Base-by-base conservation (phyloP, 2,888 invertebrate species). In the Pemphredon lugubris region DNA sequence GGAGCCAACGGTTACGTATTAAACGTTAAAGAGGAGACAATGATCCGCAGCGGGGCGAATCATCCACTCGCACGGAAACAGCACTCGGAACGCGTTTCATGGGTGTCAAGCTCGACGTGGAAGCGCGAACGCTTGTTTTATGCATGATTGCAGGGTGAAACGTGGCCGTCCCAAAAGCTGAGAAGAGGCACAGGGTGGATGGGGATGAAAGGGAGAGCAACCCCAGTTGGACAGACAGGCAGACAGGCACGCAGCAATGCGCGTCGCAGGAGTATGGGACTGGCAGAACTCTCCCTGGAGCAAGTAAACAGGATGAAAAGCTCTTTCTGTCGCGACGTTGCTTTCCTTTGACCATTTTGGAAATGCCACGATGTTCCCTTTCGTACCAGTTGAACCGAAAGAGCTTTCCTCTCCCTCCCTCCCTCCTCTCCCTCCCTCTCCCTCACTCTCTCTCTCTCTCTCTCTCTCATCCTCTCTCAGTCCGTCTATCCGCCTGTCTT, bases 61-160 rank as follows among this genome's bases (percentile, higher is more conserved):
- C n/a, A n/a, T n/a, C n/a, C n/a, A n/a, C n/a, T n/a, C n/a, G n/a
- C n/a, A n/a, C n/a, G n/a, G n/a, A n/a, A n/a, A n/a, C n/a, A n/a
- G n/a, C n/a, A n/a, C n/a, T n/a, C n/a, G n/a, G n/a, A n/a, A n/a
- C n/a, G n/a, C n/a, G n/a, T n/a, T 40, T 40, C 40, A 6, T 4
- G 16, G 16, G 40, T 18, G 44, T 11, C n/a, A 40, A 51, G 32
- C 40, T 14, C 18, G 26, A 58, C 59, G 16, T 44, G 32, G 23
- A 67, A 66, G 53, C 53, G 71, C 20, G 63, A 61, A 57, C 64
- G 68, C 45, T 48, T 75, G 75, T 83, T 76, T 81, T 77, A 81
- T 81, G 83, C 77, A 81, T 70, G 81, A 83, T 75, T 55, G 69
- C 69, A 40, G 65, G 47, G 51, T 51, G 71, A 73, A 75, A 61